Evolutionary conservation across 2,113 vertebrate species (phyloP), one percentile per base, ranked within the genome.

Genomic region (Formicarius rufipectus): DNA sequence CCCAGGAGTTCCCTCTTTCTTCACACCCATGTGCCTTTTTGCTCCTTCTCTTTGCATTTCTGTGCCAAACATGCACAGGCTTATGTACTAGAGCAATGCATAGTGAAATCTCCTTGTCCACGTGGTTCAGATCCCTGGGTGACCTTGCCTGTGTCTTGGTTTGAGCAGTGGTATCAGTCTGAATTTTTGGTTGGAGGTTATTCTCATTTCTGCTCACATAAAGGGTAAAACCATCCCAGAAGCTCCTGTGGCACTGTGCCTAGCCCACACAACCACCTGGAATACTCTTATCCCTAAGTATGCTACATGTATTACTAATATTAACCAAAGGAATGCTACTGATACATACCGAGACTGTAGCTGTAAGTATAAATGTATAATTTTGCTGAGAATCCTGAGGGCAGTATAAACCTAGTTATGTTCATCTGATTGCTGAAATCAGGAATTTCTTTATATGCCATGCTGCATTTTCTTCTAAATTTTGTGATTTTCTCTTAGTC

Each of bases 41-140:
- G 22, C 42, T 82, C 14, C 39, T 84, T 63, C 50, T 79, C 47
- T 89, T n/a, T 22, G 14, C 14, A 1, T 75, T 42, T 63, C 71
- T 91, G 42, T 76, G 35, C 45, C 30, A 40, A 2, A 44, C 4
- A 0, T 37, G 28, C 55, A 25, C 20, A 24, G 21, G 22, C 2
- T 0, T 62, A 12, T 4, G 5, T 39, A 33, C 35, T 56, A 30
- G 23, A 89, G 12, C 58, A 1, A 0, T 13, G 27, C n/a, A 27
- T 68, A 40, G 39, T 59, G 58, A 68, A 37, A 18, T 84, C 37
- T 75, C 39, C 63, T 47, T 14, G 5, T 44, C 73, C 64, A 31
- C 2, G 0, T 27, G 31, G 31, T 60, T 31, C 40, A 33, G 52
- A 60, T 66, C 42, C 62, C 22, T 47, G 39, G 31, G 33, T 19